Conservation (phyloP, 1,140 invertebrate genomes). For the Ridgeia piscesae region DNA sequence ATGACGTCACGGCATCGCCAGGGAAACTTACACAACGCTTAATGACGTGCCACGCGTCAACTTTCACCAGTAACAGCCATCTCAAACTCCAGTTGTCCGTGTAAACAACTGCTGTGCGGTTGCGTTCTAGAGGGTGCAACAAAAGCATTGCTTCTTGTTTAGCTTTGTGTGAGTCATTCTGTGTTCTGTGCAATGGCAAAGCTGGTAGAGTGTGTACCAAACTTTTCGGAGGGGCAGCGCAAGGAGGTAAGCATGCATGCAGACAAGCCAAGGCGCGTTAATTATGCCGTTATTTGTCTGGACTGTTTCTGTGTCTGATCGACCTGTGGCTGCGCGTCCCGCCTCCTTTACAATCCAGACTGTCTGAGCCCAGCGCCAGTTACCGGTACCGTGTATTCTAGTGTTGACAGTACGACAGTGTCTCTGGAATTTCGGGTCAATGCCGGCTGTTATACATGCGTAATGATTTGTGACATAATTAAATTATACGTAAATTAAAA, state of each 20-base stretch:
- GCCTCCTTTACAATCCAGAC: too few species aligned
- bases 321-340: background rate
- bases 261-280: too few species aligned
- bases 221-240: constrained; percentile 65
- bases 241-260: constrained; percentile 57
- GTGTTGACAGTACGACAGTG: background rate
- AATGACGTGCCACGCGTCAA: constrained; percentile 35
- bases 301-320: too few species aligned
- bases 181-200: constrained; percentile 42
- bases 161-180: background rate
- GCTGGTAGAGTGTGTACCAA: constrained; percentile 63
- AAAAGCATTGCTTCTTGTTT: background rate
- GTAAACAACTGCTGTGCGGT: background rate
- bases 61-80: constrained; percentile 5
- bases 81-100: background rate
- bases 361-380: too few species aligned
- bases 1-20: constrained; percentile 45
- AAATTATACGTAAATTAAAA: too few species aligned
- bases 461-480: too few species aligned
- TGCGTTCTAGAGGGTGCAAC: background rate
- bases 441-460: too few species aligned
- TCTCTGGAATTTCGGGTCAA: background rate
- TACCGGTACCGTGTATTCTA: too few species aligned
- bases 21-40: constrained; percentile 46
- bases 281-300: too few species aligned